Evolutionary conservation across 2,797 vertebrate species (phyloP), one percentile per base, ranked within the genome.

Genomic region (Catostomus latipinnis): DNA sequence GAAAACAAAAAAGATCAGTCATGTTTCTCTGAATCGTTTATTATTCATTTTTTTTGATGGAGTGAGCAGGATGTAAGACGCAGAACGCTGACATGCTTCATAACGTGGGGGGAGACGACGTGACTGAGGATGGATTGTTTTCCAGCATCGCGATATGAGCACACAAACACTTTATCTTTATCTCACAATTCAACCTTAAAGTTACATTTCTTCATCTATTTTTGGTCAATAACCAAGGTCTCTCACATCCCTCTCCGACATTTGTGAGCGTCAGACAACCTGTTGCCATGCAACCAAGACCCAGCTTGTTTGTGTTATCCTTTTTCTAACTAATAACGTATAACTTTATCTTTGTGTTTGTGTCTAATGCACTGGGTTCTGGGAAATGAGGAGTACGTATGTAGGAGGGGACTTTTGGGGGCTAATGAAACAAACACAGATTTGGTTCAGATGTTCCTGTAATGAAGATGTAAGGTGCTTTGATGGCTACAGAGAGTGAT

Each of bases 211-310:
- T 14, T 9, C 11, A 48, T 48, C 48, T 82, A 46, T 61, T 74
- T 50, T 61, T 81, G 74, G 43, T 61, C 78, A 56, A n/a, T 60
- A 1, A 14, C 50, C 13, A 58, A 56, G 48, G 8, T 75, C 16
- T 4, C 46, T 63, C 69, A 18, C n/a, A 76, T 73, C 14, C 9
- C 65, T 50, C 46, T 50, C 50, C 10, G 49, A 68, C 46, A 84
- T 80, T 84, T 34, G 69, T 80, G 88, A 85, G 82, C 62, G 72
- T 78, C 81, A 81, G 81, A 67, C 66, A 89, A 90, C 90, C 6
- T 18, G 89, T 92, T 90, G 49, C 86, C 87, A 85, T 78, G 88
- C 57, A 89, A 88, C 85, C 12, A 34, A 71, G 10, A 66, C 63
- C 56, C 76, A 48, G 71, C 61, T 75, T 74, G 1, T 81, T 48